Percentiles rank a stretch among this genome's conserved stretches.
Conservation (phyloP, 2,113 vertebrate genomes). For the Picathartes gymnocephalus region DNA sequence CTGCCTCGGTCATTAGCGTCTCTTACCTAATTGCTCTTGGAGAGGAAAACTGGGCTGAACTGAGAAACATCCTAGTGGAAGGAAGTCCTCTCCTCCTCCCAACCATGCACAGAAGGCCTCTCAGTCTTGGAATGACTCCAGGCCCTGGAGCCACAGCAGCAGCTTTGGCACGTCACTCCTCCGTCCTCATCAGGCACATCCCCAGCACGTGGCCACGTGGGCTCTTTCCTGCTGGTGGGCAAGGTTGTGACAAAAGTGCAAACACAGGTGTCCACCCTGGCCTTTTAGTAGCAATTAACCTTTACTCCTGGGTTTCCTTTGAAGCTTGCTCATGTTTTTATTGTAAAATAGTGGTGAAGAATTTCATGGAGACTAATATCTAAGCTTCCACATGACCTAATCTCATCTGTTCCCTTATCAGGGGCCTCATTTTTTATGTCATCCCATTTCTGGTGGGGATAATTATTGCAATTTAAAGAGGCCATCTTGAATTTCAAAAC, state of each 20-base stretch:
- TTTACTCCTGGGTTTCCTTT: constrained; percentile 79
- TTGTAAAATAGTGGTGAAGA: constrained; percentile 70
- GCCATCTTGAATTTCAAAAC: constrained; percentile 63
- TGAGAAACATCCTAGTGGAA: constrained; percentile 22
- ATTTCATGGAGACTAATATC: constrained; percentile 81
- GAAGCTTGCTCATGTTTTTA: constrained; percentile 81
- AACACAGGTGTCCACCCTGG: constrained; percentile 77
- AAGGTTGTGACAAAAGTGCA: constrained; percentile 73
- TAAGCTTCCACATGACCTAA: constrained; percentile 73
- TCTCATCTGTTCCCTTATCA: constrained; percentile 64
- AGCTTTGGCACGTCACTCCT: constrained; percentile 26
- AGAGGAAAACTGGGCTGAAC: constrained; percentile 47
- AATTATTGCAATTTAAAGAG: constrained; percentile 44
- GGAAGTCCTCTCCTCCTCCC: constrained; percentile 59
- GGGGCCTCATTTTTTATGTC: constrained; percentile 37
- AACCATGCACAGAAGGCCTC: neutral
- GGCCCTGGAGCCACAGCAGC: neutral
- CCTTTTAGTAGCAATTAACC: constrained; percentile 88
- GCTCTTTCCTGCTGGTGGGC: constrained; percentile 73
- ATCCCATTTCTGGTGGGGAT: constrained; percentile 28
- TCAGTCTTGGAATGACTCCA: neutral
- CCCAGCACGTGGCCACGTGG: constrained; percentile 65
- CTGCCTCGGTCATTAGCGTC: neutral
- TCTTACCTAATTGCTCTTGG: constrained; percentile 36
- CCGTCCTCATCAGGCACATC: neutral